Evolutionary conservation across 2,888 invertebrate species (phyloP), one percentile per base, ranked within the genome.

Genomic region (Machimus atricapillus): DNA sequence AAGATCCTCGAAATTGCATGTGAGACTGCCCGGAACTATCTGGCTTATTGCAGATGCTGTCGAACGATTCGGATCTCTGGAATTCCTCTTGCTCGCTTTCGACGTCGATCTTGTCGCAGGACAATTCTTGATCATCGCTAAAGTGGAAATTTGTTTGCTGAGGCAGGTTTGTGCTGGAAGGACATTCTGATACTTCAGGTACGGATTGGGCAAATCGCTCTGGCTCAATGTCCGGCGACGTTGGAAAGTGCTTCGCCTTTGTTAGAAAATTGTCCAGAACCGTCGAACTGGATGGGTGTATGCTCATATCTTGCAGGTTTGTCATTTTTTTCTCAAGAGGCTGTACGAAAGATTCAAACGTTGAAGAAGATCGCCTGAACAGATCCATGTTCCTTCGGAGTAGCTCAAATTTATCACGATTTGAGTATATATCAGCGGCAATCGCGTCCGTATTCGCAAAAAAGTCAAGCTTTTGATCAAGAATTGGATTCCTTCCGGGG

Each of bases 101-200:
- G 23, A 93, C 93, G 86, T 93, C 93, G 83, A 93, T 93, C 89
- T 91, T 91, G 89, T 93, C 93, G 89, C 91, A 92, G 16, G 92
- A 92, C 19, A 91, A 89, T 40, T 92, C 92, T 58, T 91, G 91
- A 5, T 89, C 90, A 5, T 91, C 90, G 43, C 52, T 46, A 16
- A 81, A 56, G 2, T 52, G 19, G 52, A 52, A 81, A 52, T 27
- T 81, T 52, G 37, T 14, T 14, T 56, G 40, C 27, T 81, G 81
- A 56, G 81, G 81, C 81, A 81, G 56, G 31, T 81, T 85, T 27
- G 73, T 85, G 46, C 74, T 85, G 85, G 85, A 85, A 27, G 85
- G 85, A 74, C 85, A 74, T 85, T 85, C 85, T 74, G 85, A 46
- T 85, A 46, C 74, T 52, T 81, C 81, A 81, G 81, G 81, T 81